phyloP scores from a whole-genome alignment of 2,113 vertebrate species.

The Peromyscus polionotus region DNA sequence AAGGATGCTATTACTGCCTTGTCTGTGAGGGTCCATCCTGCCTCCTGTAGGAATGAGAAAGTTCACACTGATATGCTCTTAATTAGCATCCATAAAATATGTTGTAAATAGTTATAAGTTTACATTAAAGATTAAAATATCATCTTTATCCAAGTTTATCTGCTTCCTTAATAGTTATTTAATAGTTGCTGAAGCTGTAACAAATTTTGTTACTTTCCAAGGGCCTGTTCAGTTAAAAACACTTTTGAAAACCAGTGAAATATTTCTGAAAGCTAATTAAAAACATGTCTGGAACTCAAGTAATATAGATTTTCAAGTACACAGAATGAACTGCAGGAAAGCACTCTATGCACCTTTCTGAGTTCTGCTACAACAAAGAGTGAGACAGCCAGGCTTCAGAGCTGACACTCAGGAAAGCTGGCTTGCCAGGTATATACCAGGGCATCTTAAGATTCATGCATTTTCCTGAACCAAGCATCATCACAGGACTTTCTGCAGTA shows the following conservation, averaged over 20 bases:
- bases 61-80: slow-evolving; percentile 70
- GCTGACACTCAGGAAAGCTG: neutral
- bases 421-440: neutral
- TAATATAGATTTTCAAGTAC: neutral
- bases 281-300: slow-evolving; percentile 8
- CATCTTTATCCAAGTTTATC: slow-evolving; percentile 35
- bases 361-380: neutral
- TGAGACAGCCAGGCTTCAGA: neutral
- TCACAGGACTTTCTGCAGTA: neutral
- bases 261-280: slow-evolving; percentile 64
- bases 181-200: slow-evolving; percentile 50
- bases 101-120: slow-evolving; percentile 21
- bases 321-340: slow-evolving; percentile 40
- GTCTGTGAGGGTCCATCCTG: slow-evolving; percentile 86
- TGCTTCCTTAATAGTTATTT: slow-evolving; percentile 42
- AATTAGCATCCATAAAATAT: slow-evolving; percentile 47
- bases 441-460: neutral
- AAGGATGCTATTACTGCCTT: slow-evolving; percentile 82
- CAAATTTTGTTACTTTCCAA: slow-evolving; percentile 66
- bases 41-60: slow-evolving; percentile 84
- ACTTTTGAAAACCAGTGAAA: slow-evolving; percentile 43
- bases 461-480: neutral
- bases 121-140: slow-evolving; percentile 39
- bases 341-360: neutral
- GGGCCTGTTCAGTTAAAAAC: slow-evolving; percentile 42